Evolutionary conservation across 2,888 invertebrate species (phyloP), one percentile per base, ranked within the genome.

Genomic region (Tenthredo amoena): DNA sequence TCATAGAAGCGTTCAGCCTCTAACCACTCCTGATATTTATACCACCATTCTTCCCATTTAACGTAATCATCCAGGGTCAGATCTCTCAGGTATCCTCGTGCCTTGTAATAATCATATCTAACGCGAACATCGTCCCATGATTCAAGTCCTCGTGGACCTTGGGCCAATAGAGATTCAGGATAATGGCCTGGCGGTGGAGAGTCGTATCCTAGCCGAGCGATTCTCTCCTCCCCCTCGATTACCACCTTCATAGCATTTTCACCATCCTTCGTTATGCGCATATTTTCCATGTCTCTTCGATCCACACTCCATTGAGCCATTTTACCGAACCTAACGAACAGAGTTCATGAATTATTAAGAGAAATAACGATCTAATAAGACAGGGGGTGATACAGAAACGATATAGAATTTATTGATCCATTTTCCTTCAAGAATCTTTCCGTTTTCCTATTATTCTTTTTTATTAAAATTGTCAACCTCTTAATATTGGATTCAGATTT

Each of bases 21-120:
- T 90, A 98, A 93, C 98, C 98, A 98, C 93, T 98, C 98, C 93
- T 98, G 97, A 93, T 98, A 98, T 90, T 97, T 96, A 94, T 98
- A 98, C 98, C 98, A 98, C 98, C 98, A 98, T 92, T 98, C 98
- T 94, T 98, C 98, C 98, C 98, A 98, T 93, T 98, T 98, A 87
- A 98, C 96, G 92, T 98, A 98, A 93, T 98, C 98, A 89, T 97
- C 96, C 47, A 97, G 94, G 0, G 96, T 95, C 37, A 97, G 94
- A 94, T 98, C 98, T 87, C 98, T 94, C 79, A 98, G 94, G 90
- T 97, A 98, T 0, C 98, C 98, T 84, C 97, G 95, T 92, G 97
- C 97, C 94, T 98, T 98, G 93, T 98, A 98, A 94, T 98, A 98
- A 91, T 97, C 97, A 92, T 97, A 98, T 85, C 98, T 95, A 5